Evolutionary conservation across 2,113 vertebrate genomes (phyloP).

Genomic region (Sialia sialis): DNA sequence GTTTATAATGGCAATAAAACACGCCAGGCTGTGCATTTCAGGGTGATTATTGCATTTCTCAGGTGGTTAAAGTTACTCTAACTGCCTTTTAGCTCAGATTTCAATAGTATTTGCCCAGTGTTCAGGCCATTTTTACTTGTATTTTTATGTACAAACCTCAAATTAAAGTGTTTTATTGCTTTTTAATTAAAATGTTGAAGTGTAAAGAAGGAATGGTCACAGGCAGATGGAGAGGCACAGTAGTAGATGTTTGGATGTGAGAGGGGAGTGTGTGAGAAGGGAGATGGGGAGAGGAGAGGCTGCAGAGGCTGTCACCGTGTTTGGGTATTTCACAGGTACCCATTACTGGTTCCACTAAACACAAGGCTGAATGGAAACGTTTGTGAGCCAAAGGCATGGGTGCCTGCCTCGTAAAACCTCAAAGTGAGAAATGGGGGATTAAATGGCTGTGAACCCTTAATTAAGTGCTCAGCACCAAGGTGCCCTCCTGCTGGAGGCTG

Average conservation of each 20-base stretch:
- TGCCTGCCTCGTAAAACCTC: neutral
- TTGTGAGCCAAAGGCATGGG: neutral
- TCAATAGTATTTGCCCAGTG: slow-evolving; percentile 62
- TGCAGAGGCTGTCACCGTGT: neutral
- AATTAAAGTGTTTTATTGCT: slow-evolving; percentile 68
- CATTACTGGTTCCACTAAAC: neutral
- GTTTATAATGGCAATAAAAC: slow-evolving; percentile 72
- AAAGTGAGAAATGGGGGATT: neutral
- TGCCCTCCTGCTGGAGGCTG: neutral
- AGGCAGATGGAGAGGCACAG: neutral
- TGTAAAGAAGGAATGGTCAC: slow-evolving; percentile 31
- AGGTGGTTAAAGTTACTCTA: slow-evolving; percentile 73
- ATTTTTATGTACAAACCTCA: slow-evolving; percentile 64
- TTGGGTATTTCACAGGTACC: neutral
- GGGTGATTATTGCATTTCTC: slow-evolving; percentile 68
- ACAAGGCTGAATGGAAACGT: neutral
- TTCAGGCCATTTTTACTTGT: slow-evolving; percentile 58
- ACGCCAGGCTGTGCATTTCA: slow-evolving; percentile 65
- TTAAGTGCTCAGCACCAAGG: neutral
- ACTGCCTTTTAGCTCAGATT: slow-evolving; percentile 69
- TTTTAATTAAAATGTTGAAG: slow-evolving; percentile 70
- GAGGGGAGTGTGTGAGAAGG: neutral
- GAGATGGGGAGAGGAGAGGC: neutral
- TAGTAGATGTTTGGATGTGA: slow-evolving; percentile 14
- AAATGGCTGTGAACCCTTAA: neutral